Conservation (phyloP, 2,113 vertebrate genomes). For the Dicaeum eximium region DNA sequence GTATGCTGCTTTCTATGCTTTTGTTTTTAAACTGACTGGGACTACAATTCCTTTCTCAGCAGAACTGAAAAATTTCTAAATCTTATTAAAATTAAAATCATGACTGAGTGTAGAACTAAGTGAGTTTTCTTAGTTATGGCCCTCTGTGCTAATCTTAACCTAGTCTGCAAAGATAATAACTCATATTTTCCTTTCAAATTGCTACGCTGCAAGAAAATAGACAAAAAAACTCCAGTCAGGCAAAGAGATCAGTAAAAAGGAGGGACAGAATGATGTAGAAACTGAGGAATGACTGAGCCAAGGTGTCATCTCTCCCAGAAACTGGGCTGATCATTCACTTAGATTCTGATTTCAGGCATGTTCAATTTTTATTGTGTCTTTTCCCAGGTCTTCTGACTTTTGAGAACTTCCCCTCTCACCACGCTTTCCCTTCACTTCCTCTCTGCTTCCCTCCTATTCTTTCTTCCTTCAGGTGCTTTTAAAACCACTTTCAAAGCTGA, state of each 20-base stretch:
- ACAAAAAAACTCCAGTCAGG: neutral
- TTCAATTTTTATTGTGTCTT: neutral
- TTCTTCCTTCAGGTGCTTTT: conserved; percentile 41
- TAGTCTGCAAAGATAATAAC: neutral
- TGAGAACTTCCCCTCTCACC: conserved; percentile 28
- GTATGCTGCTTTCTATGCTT: neutral
- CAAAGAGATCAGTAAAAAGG: neutral
- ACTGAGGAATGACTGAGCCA: neutral
- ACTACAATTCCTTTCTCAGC: neutral
- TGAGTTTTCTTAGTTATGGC: neutral
- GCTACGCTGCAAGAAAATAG: neutral
- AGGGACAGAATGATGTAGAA: neutral
- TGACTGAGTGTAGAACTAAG: neutral
- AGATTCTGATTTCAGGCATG: neutral
- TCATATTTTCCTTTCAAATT: neutral
- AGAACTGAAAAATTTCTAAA: neutral
- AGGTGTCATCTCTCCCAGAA: neutral
- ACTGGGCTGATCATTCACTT: neutral
- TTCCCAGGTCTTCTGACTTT: neutral
- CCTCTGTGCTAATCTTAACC: neutral
- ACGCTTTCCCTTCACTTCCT: conserved; percentile 10
- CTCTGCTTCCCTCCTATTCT: conserved; percentile 26
- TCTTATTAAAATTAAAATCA: neutral
- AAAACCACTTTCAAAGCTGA: conserved; percentile 46
- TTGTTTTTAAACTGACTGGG: neutral